Conservation (phyloP, 2,113 vertebrate genomes). For the Eubucco bourcierii region DNA sequence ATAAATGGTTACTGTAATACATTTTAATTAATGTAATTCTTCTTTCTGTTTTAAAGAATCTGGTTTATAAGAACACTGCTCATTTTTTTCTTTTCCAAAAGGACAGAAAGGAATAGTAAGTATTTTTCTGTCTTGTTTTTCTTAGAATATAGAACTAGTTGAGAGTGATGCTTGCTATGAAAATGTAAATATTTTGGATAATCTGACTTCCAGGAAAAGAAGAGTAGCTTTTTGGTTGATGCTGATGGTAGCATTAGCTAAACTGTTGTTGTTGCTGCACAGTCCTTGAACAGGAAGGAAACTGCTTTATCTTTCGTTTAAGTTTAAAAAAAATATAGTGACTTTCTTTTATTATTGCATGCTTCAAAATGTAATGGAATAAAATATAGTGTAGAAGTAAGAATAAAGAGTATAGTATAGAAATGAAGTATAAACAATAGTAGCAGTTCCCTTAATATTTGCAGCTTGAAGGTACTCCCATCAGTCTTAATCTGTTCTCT, state of each 20-base stretch:
- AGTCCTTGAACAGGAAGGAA: neutral
- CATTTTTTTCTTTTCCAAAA: constrained; percentile 88
- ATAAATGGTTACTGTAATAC: neutral
- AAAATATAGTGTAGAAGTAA: neutral
- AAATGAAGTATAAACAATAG: neutral
- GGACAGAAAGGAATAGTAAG: constrained; percentile 96
- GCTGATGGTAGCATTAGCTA: neutral
- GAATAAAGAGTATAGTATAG: neutral
- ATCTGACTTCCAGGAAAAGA: neutral
- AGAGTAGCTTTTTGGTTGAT: neutral
- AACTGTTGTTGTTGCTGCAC: neutral
- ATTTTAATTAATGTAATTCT: constrained; percentile 1
- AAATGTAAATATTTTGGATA: neutral
- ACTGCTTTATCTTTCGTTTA: neutral
- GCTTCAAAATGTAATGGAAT: neutral
- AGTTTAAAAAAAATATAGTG: neutral
- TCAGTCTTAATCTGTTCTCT: neutral
- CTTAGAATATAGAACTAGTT: neutral
- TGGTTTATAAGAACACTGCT: constrained; percentile 91
- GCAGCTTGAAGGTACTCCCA: neutral
- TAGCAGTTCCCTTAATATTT: neutral
- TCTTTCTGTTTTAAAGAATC: constrained; percentile 79
- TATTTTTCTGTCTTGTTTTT: constrained; percentile 18
- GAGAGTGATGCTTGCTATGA: neutral
- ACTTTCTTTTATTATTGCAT: neutral